phyloP scores from a whole-genome alignment of 2,113 vertebrate species.

The Actenoides lindsayi region DNA sequence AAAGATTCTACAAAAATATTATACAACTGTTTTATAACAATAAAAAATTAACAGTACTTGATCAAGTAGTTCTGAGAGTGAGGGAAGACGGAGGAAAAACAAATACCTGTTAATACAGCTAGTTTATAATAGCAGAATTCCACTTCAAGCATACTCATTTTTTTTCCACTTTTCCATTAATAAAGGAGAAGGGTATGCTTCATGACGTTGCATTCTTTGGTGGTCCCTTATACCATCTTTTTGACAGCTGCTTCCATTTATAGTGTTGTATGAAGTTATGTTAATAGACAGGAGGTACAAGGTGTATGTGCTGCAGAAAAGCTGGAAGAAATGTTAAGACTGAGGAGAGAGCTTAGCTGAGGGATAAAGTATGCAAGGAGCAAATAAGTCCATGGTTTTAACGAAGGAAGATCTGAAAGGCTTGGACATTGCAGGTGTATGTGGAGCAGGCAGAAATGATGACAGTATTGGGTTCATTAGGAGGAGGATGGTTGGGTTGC shows the following conservation, averaged over 20 bases:
- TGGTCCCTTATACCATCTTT: not conserved
- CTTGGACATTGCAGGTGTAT: not conserved
- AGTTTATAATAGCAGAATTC: not conserved
- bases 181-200: not conserved
- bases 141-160: not conserved
- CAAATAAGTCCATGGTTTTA: not conserved
- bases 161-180: constrained; percentile 14
- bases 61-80: not conserved
- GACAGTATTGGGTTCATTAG: not conserved
- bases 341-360: not conserved
- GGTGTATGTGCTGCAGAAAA: not conserved
- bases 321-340: not conserved
- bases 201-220: not conserved
- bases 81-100: not conserved
- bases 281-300: not conserved
- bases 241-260: not conserved
- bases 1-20: not conserved
- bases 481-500: not conserved
- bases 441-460: not conserved
- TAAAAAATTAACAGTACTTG: not conserved
- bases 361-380: not conserved
- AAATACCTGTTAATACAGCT: not conserved
- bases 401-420: not conserved
- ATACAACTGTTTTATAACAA: not conserved
- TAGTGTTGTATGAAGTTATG: not conserved